Conservation (phyloP, 2,797 vertebrate species). For the Danio aesculapii region DNA sequence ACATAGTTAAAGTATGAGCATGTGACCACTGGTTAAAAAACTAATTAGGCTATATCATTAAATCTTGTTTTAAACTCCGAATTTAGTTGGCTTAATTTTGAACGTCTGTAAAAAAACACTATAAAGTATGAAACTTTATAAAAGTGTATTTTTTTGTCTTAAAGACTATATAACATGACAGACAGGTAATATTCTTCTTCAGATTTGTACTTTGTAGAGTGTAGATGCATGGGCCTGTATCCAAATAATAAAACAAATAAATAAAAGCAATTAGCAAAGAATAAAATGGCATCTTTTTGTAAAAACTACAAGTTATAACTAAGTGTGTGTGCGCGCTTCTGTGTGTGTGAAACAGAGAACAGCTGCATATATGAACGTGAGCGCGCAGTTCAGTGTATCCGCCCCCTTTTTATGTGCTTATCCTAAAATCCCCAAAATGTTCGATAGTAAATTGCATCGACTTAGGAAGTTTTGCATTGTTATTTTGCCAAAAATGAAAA, state of each 20-base stretch:
- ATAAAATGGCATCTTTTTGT: constrained; percentile 60
- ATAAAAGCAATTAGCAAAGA: not conserved
- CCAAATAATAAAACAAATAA: not conserved
- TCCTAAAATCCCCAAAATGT: constrained; percentile 1
- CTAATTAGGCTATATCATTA: not conserved
- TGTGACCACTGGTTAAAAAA: not conserved
- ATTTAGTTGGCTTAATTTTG: not conserved
- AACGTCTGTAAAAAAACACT: constrained; percentile 9
- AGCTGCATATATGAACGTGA: constrained; percentile 24
- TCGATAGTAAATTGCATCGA: not conserved
- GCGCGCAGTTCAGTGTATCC: constrained; percentile 23
- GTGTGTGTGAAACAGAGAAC: constrained; percentile 9
- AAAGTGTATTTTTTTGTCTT: not conserved
- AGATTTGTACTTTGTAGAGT: not conserved
- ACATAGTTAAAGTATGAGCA: not conserved
- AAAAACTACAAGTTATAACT: constrained; percentile 9
- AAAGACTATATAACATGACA: not conserved
- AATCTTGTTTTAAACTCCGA: not conserved
- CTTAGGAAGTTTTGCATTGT: not conserved
- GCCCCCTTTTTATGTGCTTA: constrained; percentile 34
- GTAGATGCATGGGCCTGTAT: not conserved
- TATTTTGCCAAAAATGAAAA: not conserved
- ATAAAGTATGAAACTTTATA: not conserved
- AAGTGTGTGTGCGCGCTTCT: constrained; percentile 1
- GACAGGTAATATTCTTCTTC: not conserved